Evolutionary conservation across 2,113 vertebrate genomes (phyloP), one percentile per base, ranked within the genome.

Genomic region (Gymnogyps californianus): DNA sequence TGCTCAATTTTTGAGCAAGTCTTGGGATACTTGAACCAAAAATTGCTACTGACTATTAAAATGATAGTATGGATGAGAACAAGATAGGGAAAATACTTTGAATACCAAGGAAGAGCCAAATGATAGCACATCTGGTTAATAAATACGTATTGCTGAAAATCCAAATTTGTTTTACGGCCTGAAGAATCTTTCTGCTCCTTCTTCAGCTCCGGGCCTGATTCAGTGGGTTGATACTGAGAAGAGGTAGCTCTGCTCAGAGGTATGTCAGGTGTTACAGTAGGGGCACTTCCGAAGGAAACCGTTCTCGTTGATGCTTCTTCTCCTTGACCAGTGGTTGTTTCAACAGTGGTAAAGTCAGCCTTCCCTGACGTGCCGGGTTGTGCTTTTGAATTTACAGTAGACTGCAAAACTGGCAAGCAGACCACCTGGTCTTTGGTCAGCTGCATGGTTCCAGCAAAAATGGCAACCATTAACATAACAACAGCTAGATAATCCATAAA

Each of bases 101-200:
- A 99, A 97, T 99, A 99, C 99, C 99, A 99, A 3, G 99, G 99
- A 64, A 99, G 99, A 82, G 99, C 99, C 75, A 99, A 98, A 78
- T 99, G 99, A 97, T 99, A 99, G 96, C 99, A 99, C 99, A 99
- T 99, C 98, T 99, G 99, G 95, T 99, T 99, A 97, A 99, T 99
- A 97, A 99, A 99, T 89, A 99, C 98, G n/a, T 99, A 99, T 97
- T 99, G 99, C 98, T 99, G 99, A 98, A 99, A 99, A 98, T 99
- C 99, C 97, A 99, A 93, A 97, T 99, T 99, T 72, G 99, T 99
- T 98, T 99, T 99, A 55, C 99, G 98, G 24, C 99, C 99, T 51
- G 97, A 98, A 28, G 99, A 98, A 94, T 98, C 98, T 76, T 96
- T 98, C 64, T 98, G 98, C 55, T 98, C 98, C 89, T 98, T 98